Conservation (phyloP, 1,140 invertebrate genomes). For the Coelopa frigida region DNA sequence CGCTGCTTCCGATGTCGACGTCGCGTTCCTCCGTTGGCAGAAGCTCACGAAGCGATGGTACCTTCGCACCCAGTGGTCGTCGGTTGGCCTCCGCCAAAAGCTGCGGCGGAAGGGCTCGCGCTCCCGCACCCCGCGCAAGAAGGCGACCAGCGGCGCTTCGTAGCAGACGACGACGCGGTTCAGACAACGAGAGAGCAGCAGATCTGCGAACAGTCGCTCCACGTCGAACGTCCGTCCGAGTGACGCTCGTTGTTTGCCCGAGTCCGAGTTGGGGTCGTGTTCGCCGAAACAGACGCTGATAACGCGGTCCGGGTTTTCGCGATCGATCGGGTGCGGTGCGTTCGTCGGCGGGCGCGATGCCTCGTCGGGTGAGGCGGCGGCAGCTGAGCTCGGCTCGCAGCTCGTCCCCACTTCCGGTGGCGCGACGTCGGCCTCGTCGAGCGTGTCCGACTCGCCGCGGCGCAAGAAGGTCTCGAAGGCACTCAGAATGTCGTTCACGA, state of each 20-base stretch:
- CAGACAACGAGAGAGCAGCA: conserved; percentile 5
- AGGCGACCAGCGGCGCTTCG: conserved; percentile 24
- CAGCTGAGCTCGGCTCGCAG: not conserved
- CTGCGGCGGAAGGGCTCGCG: conserved; percentile 4
- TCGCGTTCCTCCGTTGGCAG: not conserved
- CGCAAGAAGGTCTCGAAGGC: conserved; percentile 5
- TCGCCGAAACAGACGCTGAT: not conserved
- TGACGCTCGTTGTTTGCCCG: not conserved
- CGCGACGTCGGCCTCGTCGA: not conserved
- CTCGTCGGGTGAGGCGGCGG: not conserved
- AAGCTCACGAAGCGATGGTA: not conserved
- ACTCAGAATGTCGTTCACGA: conserved; percentile 7
- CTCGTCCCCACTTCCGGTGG: not conserved
- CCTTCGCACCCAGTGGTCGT: conserved; percentile 6
- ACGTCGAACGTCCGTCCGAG: not conserved
- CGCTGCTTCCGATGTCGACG: not conserved
- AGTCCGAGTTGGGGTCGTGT: not conserved
- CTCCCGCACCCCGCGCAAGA: conserved; percentile 15
- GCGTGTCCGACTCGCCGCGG: not conserved
- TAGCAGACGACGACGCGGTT: conserved; percentile 27
- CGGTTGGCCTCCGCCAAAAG: no score
- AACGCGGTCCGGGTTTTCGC: not conserved
- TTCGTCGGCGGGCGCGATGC: not conserved
- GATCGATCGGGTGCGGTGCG: not conserved
- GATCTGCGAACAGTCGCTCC: not conserved